phyloP scores from a whole-genome alignment of 2,888 invertebrate species.

The Glyphotaelius pellucidus region DNA sequence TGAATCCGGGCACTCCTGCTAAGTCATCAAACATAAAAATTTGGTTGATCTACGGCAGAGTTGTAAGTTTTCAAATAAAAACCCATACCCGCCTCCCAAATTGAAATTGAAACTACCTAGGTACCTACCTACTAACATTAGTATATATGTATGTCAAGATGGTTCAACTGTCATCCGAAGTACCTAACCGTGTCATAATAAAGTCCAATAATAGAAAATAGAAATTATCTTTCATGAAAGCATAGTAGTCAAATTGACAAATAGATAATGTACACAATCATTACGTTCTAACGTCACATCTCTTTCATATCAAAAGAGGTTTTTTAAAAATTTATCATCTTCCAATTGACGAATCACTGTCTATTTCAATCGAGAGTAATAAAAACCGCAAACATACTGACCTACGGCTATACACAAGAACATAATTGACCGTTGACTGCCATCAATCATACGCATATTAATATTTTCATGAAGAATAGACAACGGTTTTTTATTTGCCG shows the following conservation, averaged over 20 bases:
- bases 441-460: conserved; percentile 41
- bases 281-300: not conserved
- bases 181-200: not conserved
- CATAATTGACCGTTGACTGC: conserved; percentile 11
- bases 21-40: too few species aligned
- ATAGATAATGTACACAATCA: not conserved
- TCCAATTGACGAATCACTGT: not conserved
- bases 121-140: too few species aligned
- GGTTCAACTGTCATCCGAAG: too few species aligned
- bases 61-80: too few species aligned
- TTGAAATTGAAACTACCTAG: too few species aligned
- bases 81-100: too few species aligned
- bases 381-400: conserved; percentile 37
- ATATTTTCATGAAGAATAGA: not conserved
- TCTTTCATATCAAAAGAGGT: not conserved
- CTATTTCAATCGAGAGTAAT: not conserved
- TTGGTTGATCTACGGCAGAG: too few species aligned
- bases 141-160: too few species aligned
- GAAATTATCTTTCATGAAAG: not conserved
- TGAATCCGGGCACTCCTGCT: too few species aligned
- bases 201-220: not conserved
- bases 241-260: not conserved
- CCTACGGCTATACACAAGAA: conserved; percentile 18
- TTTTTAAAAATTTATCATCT: not conserved
- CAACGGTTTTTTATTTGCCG: conserved; percentile 52